These are phyloP conservation scores for Seriola dumerili DNA, from an alignment of 2,113 vertebrate genomes.

Conservation along the genomic window DNA sequence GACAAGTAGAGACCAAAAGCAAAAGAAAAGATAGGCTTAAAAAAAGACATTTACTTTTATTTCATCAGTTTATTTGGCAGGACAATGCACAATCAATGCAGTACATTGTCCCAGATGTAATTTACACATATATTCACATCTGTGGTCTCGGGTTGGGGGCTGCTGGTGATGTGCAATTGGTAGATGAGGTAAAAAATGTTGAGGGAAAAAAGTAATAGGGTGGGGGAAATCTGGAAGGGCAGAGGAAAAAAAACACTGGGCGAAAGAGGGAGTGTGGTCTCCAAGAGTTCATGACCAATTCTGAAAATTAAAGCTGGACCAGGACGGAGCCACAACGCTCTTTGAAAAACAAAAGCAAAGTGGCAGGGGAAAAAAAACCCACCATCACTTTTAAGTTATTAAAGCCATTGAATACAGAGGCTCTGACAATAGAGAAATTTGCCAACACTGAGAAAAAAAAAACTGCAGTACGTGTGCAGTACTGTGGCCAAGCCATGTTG, in stretches of 20 bases:
- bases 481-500: slow-evolving; percentile 69
- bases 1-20: not conserved
- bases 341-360: slow-evolving; percentile 71
- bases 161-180: not conserved
- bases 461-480: slow-evolving; percentile 62
- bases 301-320: slow-evolving; percentile 70
- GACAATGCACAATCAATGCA: not conserved
- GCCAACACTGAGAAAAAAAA: slow-evolving; percentile 64
- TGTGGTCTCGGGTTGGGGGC: not conserved
- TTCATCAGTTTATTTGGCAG: not conserved
- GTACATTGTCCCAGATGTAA: not conserved
- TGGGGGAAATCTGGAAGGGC: slow-evolving; percentile 31
- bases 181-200: slow-evolving; percentile 1
- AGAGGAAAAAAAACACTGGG: slow-evolving; percentile 1
- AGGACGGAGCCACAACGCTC: slow-evolving; percentile 30
- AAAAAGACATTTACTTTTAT: not conserved
- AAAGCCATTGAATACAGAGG: slow-evolving; percentile 64
- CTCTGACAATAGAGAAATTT: slow-evolving; percentile 66
- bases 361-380: slow-evolving; percentile 41
- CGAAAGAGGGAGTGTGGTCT: slow-evolving; percentile 15
- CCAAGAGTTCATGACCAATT: slow-evolving; percentile 72
- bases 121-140: not conserved
- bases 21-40: not conserved
- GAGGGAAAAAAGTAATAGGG: not conserved
- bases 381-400: slow-evolving; percentile 75